Conservation (phyloP, 2,797 vertebrate species). For the Pitangus sulphuratus region DNA sequence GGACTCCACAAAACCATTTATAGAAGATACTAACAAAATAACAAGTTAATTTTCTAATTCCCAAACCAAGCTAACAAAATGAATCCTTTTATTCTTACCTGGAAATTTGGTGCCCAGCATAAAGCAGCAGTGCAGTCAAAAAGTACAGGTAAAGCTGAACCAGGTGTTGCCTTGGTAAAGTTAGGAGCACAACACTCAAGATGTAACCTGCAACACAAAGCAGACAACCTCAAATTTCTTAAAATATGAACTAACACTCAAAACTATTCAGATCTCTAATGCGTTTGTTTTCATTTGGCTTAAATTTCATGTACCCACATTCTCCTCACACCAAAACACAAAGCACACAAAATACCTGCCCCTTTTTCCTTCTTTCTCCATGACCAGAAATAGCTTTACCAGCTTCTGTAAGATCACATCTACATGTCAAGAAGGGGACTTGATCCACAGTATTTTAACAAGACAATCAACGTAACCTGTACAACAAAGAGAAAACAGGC, state of each 20-base stretch:
- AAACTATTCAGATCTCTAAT: not conserved
- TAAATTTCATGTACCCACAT: not conserved
- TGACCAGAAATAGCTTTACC: not conserved
- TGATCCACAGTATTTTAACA: not conserved
- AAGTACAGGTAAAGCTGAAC: conserved; percentile 97
- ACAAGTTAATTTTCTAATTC: not conserved
- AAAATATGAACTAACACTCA: not conserved
- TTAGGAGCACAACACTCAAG: conserved; percentile 94
- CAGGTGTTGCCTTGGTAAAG: conserved; percentile 94
- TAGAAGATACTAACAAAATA: not conserved
- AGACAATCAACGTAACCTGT: not conserved
- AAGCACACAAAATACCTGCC: not conserved
- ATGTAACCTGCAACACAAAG: conserved; percentile 88
- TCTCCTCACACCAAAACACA: not conserved
- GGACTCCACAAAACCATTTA: not conserved
- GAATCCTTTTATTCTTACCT: conserved; percentile 79
- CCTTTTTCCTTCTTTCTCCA: too few relatives aligned
- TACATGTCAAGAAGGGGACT: not conserved
- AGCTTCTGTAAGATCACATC: not conserved
- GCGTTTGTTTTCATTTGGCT: not conserved
- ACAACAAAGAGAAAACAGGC: not conserved
- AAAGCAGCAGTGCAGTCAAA: conserved; percentile 93
- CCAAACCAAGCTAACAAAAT: not conserved
- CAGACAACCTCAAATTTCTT: not conserved
- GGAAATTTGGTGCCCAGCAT: conserved; percentile 97